Evolutionary conservation across 2,888 invertebrate species (phyloP), one percentile per base, ranked within the genome.

Genomic region (Nomada lathburiana): DNA sequence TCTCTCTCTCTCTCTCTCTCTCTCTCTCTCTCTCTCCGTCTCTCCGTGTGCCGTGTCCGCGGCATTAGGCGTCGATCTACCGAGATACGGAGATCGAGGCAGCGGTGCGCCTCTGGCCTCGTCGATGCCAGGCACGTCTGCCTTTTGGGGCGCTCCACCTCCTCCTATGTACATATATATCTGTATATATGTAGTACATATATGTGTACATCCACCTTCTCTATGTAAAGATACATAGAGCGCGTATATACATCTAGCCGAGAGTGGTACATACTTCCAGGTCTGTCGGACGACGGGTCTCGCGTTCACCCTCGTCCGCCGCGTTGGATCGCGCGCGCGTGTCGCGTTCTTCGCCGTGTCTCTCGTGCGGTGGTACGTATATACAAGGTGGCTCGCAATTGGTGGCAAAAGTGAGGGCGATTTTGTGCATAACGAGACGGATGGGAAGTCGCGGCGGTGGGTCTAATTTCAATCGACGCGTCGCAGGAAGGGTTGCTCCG

Each of bases 121-220:
- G 90, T 90, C 91, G 92, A 92, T 92, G 92, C 93, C 90, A 90
- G 87, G 93, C 92, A 93, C 92, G 93, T 92, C 92, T 89, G 92
- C 92, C 92, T 92, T 92, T 93, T 91, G 92, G 93, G 92, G 90
- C 92, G 89, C 90, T 86, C 85, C 73, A 59, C 69, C 29, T 26
- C 26, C 42, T 23, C 20, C 10, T 65, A 70, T 72, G 26, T 76
- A 63, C 55, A 67, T 64, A 55, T 20, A 60, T 44, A 67, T 60
- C n/a, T 53, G 76, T 72, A 23, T 76, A 60, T 55, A 64, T 64
- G 55, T 20, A 60, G 36, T 76, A 60, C 55, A 67, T 64, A 52
- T 20, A 60, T 26, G 11, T 20, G 23, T 42, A 63, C 13, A 76
- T 47, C 60, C 59, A 52, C 23, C 57, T 11, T 26, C 57, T 16